These are phyloP conservation scores for Oncorhynchus nerka DNA, from an alignment of 2,113 vertebrate genomes.

Conservation along the genomic window DNA sequence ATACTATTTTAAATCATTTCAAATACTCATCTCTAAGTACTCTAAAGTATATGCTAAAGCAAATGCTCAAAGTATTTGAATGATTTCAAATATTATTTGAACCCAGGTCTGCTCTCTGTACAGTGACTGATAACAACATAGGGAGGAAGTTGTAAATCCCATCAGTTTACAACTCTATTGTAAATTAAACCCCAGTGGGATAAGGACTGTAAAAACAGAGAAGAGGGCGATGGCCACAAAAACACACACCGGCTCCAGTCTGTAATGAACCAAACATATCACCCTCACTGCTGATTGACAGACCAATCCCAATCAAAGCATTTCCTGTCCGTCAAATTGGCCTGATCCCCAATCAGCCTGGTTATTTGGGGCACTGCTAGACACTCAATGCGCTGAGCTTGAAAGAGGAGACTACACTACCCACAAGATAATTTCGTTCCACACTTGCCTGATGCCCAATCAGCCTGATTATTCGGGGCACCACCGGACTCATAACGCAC, in stretches of 20 bases:
- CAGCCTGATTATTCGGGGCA: conserved; percentile 7
- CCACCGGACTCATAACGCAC: neutral
- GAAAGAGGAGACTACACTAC: too few relatives aligned
- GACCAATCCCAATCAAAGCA: conserved; percentile 49
- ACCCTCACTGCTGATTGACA: conserved; percentile 30
- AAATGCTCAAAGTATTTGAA: too few relatives aligned
- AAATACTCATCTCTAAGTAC: too few relatives aligned
- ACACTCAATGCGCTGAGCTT: neutral
- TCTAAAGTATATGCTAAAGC: too few relatives aligned
- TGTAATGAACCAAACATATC: conserved; percentile 41
- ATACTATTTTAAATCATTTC: too few relatives aligned
- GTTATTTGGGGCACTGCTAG: neutral
- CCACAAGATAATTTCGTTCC: conserved; percentile 26
- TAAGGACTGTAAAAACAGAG: neutral
- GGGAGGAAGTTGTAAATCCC: conserved; percentile 23
- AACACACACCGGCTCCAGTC: conserved; percentile 13
- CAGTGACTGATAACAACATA: conserved; percentile 18
- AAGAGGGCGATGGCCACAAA: conserved; percentile 1
- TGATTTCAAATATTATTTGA: too few relatives aligned
- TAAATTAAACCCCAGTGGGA: conserved; percentile 25
- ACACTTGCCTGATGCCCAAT: conserved; percentile 23
- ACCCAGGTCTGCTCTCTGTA: too few relatives aligned
- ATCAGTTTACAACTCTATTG: conserved; percentile 8
- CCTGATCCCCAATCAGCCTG: conserved; percentile 19
- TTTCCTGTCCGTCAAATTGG: conserved; percentile 45